phyloP scores from a whole-genome alignment of 2,113 vertebrate species.

The Osmerus mordax region DNA sequence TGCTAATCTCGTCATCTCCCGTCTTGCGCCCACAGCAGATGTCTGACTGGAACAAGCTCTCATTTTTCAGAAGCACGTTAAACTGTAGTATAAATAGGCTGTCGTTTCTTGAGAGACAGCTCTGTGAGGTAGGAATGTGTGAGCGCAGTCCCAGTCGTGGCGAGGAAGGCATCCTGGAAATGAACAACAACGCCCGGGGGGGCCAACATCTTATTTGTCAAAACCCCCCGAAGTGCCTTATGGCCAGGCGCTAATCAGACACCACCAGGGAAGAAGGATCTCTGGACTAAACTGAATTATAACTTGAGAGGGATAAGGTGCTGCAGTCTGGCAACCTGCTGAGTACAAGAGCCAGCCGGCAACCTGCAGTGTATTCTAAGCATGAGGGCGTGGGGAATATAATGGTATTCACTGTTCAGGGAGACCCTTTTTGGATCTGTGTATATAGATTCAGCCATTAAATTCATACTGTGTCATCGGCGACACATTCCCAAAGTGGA shows the following conservation, averaged over 20 bases:
- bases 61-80: too few relatives aligned
- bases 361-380: constrained; percentile 35
- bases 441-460: constrained; percentile 49
- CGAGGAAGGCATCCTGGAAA: constrained; percentile 16
- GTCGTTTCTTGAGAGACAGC: too few relatives aligned
- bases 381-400: constrained; percentile 16
- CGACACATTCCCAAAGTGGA: constrained; percentile 39
- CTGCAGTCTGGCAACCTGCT: constrained; percentile 20
- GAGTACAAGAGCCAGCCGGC: constrained; percentile 16
- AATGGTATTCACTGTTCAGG: constrained; percentile 46
- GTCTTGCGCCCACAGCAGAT: too few relatives aligned
- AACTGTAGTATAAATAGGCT: too few relatives aligned
- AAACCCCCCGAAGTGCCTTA: constrained; percentile 24
- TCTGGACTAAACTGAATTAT: constrained; percentile 12
- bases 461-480: constrained; percentile 38
- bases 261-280: constrained; percentile 22
- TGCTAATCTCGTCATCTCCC: too few relatives aligned
- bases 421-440: constrained; percentile 50
- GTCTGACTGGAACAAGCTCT: too few relatives aligned
- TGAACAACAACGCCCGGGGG: constrained; percentile 29
- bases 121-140: too few relatives aligned
- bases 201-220: constrained; percentile 45
- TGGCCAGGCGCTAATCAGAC: constrained; percentile 45
- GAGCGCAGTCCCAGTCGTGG: too few relatives aligned
- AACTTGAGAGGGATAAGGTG: constrained; percentile 26